Percentiles rank a stretch among this genome's conserved stretches.
These are phyloP conservation scores for Epinotia demarniana DNA, from an alignment of 2,888 invertebrate species.

Conservation along the genomic window DNA sequence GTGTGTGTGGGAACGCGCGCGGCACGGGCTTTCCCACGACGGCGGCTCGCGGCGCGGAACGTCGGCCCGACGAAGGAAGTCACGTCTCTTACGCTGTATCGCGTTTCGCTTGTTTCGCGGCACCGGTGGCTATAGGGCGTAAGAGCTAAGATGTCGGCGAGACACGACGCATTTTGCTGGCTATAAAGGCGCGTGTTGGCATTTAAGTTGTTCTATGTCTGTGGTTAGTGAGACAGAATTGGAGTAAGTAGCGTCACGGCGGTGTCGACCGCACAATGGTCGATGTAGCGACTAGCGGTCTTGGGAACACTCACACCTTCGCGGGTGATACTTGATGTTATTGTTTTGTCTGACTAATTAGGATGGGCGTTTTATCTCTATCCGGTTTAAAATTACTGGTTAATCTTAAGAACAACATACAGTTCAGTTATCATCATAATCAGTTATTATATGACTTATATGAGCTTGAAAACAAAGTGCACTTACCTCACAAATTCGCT, in stretches of 20 bases:
- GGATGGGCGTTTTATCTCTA: conserved; percentile 62
- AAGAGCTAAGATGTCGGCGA: conserved; percentile 59
- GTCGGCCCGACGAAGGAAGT: conserved; percentile 58
- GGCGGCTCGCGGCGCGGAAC: conserved; percentile 63
- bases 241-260: conserved; percentile 84
- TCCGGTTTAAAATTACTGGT: conserved; percentile 30
- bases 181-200: conserved; percentile 57
- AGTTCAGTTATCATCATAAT: background rate
- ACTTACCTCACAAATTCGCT: conserved; percentile 12
- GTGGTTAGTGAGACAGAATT: conserved; percentile 75
- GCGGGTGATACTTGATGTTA: conserved; percentile 76
- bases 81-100: conserved; percentile 68
- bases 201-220: conserved; percentile 71
- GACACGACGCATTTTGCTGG: conserved; percentile 56
- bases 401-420: conserved; percentile 13
- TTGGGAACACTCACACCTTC: conserved; percentile 80
- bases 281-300: conserved; percentile 81
- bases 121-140: conserved; percentile 58
- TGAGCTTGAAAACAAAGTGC: background rate
- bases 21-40: conserved; percentile 85
- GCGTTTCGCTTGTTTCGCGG: conserved; percentile 47
- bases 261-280: conserved; percentile 82
- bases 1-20: conserved; percentile 85
- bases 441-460: background rate
- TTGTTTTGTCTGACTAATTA: conserved; percentile 80